Conservation (phyloP, 2,113 vertebrate species). For the Beaufortia kweichowensis region DNA sequence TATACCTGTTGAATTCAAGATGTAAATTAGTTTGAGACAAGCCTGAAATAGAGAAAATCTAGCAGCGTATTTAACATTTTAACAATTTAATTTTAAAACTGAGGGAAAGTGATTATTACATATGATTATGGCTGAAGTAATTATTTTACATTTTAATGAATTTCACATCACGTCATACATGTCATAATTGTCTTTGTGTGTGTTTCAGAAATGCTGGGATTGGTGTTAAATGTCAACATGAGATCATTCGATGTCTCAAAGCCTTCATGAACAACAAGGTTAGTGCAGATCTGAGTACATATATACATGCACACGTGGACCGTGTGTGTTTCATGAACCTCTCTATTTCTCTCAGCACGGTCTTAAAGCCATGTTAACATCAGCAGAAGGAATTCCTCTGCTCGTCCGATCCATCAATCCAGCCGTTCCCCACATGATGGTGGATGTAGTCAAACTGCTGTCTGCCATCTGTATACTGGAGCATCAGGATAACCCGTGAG, state of each 20-base stretch:
- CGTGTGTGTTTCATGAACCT: not conserved
- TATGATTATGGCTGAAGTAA: too few species aligned
- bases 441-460: slow-evolving; percentile 83
- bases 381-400: slow-evolving; percentile 82
- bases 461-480: slow-evolving; percentile 89
- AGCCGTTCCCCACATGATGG: slow-evolving; percentile 84
- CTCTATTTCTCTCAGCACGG: slow-evolving; percentile 73
- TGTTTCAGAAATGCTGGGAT: slow-evolving; percentile 49
- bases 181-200: not conserved
- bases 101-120: too few species aligned
- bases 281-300: slow-evolving; percentile 35
- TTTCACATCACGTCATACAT: too few species aligned
- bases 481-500: slow-evolving; percentile 84
- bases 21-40: too few species aligned
- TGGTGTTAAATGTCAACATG: slow-evolving; percentile 80
- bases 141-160: too few species aligned
- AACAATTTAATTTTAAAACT: too few species aligned
- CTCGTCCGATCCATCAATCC: slow-evolving; percentile 85
- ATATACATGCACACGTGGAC: not conserved
- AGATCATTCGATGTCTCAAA: slow-evolving; percentile 89
- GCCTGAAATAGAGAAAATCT: too few species aligned
- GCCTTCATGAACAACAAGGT: slow-evolving; percentile 94
- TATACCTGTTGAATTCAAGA: too few species aligned
- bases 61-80: too few species aligned
- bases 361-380: slow-evolving; percentile 85